Evolutionary conservation across 2,797 vertebrate species (phyloP).

Genomic region (Falco peregrinus): DNA sequence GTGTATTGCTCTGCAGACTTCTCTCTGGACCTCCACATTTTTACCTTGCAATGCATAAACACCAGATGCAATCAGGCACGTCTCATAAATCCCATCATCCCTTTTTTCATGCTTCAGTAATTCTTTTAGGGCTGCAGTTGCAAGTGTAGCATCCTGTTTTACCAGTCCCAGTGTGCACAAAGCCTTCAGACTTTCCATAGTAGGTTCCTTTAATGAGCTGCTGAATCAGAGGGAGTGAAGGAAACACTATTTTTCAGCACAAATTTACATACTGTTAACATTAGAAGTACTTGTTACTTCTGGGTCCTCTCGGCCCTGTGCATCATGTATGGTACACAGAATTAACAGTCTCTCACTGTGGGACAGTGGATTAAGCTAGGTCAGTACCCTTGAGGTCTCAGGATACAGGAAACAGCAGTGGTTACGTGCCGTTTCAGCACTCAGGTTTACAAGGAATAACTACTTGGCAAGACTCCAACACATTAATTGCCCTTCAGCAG

Average conservation of each 20-base stretch:
- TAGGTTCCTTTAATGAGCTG: constrained; percentile 92
- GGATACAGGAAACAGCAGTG: background rate
- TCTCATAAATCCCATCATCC: constrained; percentile 77
- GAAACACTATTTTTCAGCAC: background rate
- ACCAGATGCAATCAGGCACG: constrained; percentile 86
- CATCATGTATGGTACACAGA: background rate
- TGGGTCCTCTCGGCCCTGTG: background rate
- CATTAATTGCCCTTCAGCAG: background rate
- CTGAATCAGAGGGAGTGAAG: background rate
- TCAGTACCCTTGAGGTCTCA: background rate
- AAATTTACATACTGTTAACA: background rate
- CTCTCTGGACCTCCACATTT: constrained; percentile 82
- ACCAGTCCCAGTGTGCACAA: constrained; percentile 91
- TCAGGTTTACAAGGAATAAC: background rate
- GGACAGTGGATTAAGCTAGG: background rate
- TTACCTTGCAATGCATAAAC: constrained; percentile 88
- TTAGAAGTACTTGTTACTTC: background rate
- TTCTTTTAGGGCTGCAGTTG: constrained; percentile 90
- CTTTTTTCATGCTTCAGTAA: constrained; percentile 83
- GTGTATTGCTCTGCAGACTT: constrained; percentile 89
- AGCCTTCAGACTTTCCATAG: constrained; percentile 87
- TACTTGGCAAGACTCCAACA: background rate
- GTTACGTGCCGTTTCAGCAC: background rate
- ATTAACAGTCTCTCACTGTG: background rate
- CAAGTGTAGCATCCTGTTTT: constrained; percentile 86